phyloP scores from a whole-genome alignment of 2,797 vertebrate species.

The Myotis vivesi region DNA sequence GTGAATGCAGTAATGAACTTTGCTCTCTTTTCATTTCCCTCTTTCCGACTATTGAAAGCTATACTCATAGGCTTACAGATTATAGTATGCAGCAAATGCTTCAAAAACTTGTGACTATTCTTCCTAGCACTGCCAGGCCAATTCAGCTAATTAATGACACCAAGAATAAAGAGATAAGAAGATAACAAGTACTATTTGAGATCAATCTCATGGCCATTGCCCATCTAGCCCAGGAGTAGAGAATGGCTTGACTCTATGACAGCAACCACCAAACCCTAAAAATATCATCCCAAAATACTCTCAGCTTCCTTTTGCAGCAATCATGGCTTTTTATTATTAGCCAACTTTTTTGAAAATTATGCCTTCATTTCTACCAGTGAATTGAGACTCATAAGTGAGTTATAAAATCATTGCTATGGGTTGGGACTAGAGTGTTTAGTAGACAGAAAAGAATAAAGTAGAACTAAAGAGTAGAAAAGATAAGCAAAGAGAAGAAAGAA shows the following conservation, averaged over 20 bases:
- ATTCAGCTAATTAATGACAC: not conserved
- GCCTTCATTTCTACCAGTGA: not conserved
- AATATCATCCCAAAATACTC: not conserved
- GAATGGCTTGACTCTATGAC: not conserved
- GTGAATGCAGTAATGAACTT: constrained; percentile 50
- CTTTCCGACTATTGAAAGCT: not conserved
- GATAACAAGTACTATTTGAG: not conserved
- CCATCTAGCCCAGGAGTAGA: not conserved
- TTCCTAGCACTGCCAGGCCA: not conserved
- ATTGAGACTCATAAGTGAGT: not conserved
- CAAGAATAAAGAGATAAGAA: not conserved
- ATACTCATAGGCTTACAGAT: not conserved
- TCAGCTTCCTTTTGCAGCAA: not conserved
- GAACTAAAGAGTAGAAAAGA: not conserved
- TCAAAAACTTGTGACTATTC: not conserved
- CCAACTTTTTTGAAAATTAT: not conserved
- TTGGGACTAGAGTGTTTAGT: not conserved
- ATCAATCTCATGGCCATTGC: not conserved
- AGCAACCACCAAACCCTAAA: not conserved
- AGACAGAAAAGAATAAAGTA: not conserved
- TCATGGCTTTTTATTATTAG: not conserved
- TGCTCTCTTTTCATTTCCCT: not conserved
- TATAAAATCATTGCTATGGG: not conserved
- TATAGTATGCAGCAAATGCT: not conserved
- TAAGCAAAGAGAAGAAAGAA: not conserved